phyloP scores from a whole-genome alignment of 1,140 invertebrate species.

The Danaus melanippus region DNA sequence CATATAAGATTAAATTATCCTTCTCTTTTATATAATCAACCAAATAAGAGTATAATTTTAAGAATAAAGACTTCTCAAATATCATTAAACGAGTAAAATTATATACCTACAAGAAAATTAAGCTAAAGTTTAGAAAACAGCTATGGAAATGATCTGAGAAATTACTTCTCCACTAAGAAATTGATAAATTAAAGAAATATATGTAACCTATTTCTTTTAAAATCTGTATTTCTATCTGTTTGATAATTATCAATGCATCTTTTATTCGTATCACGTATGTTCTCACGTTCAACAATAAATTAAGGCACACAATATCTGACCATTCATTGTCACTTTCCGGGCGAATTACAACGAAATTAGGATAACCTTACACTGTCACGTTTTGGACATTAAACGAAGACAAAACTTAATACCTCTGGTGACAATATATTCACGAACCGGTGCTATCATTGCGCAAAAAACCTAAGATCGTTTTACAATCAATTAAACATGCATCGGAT shows the following conservation, averaged over 20 bases:
- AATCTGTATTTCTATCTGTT: no score
- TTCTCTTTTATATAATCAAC: not conserved
- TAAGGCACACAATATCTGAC: conserved; percentile 41
- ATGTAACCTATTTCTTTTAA: no score
- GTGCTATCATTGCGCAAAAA: conserved; percentile 68
- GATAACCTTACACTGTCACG: conserved; percentile 55
- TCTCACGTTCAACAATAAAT: conserved; percentile 38
- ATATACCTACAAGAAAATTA: no score
- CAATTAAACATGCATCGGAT: not conserved
- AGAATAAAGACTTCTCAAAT: no score
- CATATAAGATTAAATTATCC: not conserved
- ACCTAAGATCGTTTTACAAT: conserved; percentile 23
- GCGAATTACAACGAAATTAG: conserved; percentile 60
- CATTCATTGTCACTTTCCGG: conserved; percentile 48
- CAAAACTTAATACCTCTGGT: conserved; percentile 65
- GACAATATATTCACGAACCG: conserved; percentile 63
- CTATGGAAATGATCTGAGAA: no score
- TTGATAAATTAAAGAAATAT: no score
- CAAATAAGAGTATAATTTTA: no score
- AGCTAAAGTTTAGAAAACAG: no score
- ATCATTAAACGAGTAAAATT: no score
- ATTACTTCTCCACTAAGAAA: no score
- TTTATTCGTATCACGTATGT: conserved; percentile 4
- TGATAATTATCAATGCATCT: not conserved
- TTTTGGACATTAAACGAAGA: conserved; percentile 65